Percentiles rank a stretch among this genome's conserved stretches.
Evolutionary conservation across 2,888 invertebrate species (phyloP).

Genomic region (Microplitis deprimator): DNA sequence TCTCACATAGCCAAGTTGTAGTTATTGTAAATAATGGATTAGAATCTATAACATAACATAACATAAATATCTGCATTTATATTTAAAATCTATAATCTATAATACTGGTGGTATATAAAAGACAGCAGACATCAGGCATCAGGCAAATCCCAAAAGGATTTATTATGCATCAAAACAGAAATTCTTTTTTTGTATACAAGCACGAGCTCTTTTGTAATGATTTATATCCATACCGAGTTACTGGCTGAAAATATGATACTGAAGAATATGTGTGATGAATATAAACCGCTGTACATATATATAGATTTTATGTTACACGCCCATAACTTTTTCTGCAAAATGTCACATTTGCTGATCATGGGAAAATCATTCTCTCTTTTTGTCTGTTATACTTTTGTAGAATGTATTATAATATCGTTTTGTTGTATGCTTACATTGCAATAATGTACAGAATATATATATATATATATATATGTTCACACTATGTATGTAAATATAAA

Average conservation of each 20-base stretch:
- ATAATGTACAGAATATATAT: too few relatives aligned
- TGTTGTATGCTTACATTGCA: too few relatives aligned
- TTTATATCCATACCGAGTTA: too few relatives aligned
- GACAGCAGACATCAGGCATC: background rate
- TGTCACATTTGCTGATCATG: background rate
- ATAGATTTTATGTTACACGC: background rate
- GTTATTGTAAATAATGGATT: background rate
- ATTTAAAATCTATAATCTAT: background rate
- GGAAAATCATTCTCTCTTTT: background rate
- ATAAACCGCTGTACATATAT: background rate
- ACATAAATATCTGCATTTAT: background rate
- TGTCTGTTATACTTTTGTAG: background rate
- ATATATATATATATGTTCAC: background rate
- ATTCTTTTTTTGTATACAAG: too few relatives aligned
- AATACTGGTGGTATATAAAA: background rate
- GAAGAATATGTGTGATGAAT: background rate
- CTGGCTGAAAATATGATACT: background rate
- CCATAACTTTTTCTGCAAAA: background rate
- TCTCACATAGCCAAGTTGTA: background rate
- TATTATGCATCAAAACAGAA: too few relatives aligned
- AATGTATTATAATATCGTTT: too few relatives aligned
- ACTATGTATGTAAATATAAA: background rate
- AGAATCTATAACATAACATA: too few relatives aligned
- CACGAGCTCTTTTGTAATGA: too few relatives aligned
- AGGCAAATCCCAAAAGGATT: background rate